These are phyloP conservation scores for Hirtodrosophila cameraria DNA, from an alignment of 2,888 invertebrate species.

Conservation along the genomic window DNA sequence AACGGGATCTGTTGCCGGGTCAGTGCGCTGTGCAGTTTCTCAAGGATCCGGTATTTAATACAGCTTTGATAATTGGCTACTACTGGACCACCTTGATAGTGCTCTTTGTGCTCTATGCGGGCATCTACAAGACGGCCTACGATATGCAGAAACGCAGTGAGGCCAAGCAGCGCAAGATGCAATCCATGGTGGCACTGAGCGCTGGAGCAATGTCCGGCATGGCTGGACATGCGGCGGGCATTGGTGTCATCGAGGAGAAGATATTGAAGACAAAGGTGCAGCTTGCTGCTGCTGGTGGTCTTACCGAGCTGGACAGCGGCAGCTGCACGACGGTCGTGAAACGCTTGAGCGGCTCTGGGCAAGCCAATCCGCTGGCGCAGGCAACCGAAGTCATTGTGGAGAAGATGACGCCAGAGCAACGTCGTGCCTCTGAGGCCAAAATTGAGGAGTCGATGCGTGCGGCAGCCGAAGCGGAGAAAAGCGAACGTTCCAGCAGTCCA, in stretches of 20 bases:
- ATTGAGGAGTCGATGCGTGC: constrained; percentile 75
- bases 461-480: constrained; percentile 87
- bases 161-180: constrained; percentile 97
- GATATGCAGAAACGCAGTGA: constrained; percentile 99
- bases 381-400: constrained; percentile 67
- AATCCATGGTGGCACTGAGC: constrained; percentile 95
- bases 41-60: constrained; percentile 98
- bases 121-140: constrained; percentile 98
- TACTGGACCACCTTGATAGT: constrained; percentile 99
- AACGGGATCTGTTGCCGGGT: constrained; percentile 92
- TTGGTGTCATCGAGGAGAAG: constrained; percentile 89
- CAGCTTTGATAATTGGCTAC: constrained; percentile 97
- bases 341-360: constrained; percentile 75
- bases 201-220: constrained; percentile 96
- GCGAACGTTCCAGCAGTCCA: constrained; percentile 94
- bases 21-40: constrained; percentile 98
- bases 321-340: constrained; percentile 75
- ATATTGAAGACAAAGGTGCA: constrained; percentile 80
- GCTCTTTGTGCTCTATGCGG: constrained; percentile 97
- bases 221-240: constrained; percentile 94
- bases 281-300: constrained; percentile 47
- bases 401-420: constrained; percentile 70
- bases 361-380: constrained; percentile 78
- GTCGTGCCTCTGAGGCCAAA: constrained; percentile 76
- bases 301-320: constrained; percentile 56